Evolutionary conservation across 2,797 vertebrate genomes (phyloP), one percentile per base, ranked within the genome.

Genomic region (Enteromius anoplus): DNA sequence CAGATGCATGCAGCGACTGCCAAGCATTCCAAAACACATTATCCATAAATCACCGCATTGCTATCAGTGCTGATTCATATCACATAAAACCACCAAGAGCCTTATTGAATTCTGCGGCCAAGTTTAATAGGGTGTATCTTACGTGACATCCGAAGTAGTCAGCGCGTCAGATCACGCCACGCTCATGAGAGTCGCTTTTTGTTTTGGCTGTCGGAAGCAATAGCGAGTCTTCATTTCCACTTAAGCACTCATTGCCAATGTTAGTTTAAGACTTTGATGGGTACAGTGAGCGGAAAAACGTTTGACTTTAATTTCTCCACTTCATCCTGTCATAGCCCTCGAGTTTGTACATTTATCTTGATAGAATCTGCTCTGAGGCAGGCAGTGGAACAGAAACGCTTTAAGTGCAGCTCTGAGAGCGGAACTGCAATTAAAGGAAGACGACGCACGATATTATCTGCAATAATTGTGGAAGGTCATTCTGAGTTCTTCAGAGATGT

Each of bases 41-140:
- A 89, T 88, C 85, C 89, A 88, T 91, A 89, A 93, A 93, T 94
- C 90, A 93, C 73, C 64, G 58, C 88, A 84, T 90, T 92, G 77
- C 68, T 82, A 85, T 89, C 82, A 82, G 49, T 82, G 80, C 65
- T 87, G 75, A 89, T 89, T 87, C 78, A 81, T 47, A 83, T 82
- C 80, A 83, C 83, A 80, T 81, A 68, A 75, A 91, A 84, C 68
- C 70, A 75, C 80, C 23, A 71, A 55, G 37, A 75, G 78, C 55
- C 55, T 68, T 83, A 60, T 81, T 86, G 70, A 81, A 81, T 69
- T 85, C 70, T 80, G 78, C 26, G 49, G 78, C 77, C 64, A 85
- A 75, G 73, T 88, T 75, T 86, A 84, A 77, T 88, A 62, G 58
- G 42, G 19, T 60, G 66, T 87, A 62, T 86, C 84, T 85, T 82